A percentile compares a stretch with the other conserved stretches of the same genome.
phyloP scores from a whole-genome alignment of 35 echinoderm and acorn worm genomes.

The Stichopus chloronotus region DNA sequence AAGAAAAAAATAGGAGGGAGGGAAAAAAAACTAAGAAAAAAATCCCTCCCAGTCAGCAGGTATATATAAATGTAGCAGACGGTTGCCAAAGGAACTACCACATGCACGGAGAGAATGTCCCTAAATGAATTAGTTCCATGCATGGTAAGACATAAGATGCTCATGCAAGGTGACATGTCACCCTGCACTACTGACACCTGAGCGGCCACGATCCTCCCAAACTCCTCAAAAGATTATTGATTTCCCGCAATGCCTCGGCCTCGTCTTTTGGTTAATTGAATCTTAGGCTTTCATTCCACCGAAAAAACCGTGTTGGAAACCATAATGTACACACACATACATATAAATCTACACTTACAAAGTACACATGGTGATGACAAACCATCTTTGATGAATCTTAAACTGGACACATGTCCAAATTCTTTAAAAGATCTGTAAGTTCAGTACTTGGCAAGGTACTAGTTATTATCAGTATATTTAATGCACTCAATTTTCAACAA shows the following conservation, averaged over 20 bases:
- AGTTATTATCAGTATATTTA: too few relatives aligned
- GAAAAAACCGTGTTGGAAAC: constrained; percentile 33
- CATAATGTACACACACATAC: background rate
- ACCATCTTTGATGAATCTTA: too few relatives aligned
- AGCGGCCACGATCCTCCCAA: constrained; percentile 28
- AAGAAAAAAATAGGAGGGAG: background rate
- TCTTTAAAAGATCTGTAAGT: background rate
- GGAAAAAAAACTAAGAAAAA: too few relatives aligned
- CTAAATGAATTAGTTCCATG: constrained; percentile 39
- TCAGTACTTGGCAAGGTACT: background rate
- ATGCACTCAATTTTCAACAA: too few relatives aligned
- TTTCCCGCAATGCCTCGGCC: constrained; percentile 46
- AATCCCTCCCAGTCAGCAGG: too few relatives aligned
- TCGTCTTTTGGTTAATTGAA: constrained; percentile 37
- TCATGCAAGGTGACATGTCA: constrained; percentile 33
- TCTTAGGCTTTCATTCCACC: constrained; percentile 40
- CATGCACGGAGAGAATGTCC: background rate
- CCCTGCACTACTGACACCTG: constrained; percentile 20
- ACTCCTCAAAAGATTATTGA: constrained; percentile 31
- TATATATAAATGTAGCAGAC: too few relatives aligned
- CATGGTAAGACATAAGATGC: constrained; percentile 5
- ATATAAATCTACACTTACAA: background rate
- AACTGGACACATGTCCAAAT: background rate
- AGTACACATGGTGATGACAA: background rate
- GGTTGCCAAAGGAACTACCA: too few relatives aligned